Base-by-base conservation (phyloP, 2,113 vertebrate genomes). In the Edolisoma coerulescens region DNA sequence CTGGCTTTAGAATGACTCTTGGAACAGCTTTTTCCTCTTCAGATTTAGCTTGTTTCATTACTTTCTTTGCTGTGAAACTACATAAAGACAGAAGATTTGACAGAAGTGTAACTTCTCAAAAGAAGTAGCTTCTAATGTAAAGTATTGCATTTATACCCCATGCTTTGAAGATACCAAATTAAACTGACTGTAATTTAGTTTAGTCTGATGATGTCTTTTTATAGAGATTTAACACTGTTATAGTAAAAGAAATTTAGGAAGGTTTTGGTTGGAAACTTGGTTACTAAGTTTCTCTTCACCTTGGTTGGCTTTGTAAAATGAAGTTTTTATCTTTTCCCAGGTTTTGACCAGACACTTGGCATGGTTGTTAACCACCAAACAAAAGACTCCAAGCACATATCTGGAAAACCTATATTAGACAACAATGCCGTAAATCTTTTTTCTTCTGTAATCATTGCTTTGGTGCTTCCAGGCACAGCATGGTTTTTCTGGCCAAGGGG, bases 351-450 rank as follows among this genome's bases (percentile, higher is more conserved):
- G 59, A 98, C 87, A 89, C 98, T 97, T 19, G 98, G 98, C 69
- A 98, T 98, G 97, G 99, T 99, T 94, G 99, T 99, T 89, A 98
- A 94, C 69, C 98, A 98, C 73, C 97, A 98, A 84, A 98, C 98
- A 0, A 93, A 95, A 33, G 98, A 98, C 27, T 98, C 98, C 44
- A 98, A 93, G 91, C 84, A 98, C 76, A 98, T 99, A 95, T 98
- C 98, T 73, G 99, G 99, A 54, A 99, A 99, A 84, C 98, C 99
- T 23, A 99, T 99, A 93, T 94, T 99, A 50, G 99, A 99, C 96
- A 99, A 99, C 98, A 99, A 99, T 0, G 98, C 98, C 0, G 99
- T 99, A 28, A 99, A 99, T 95, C 99, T 99, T 30, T 99, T 99
- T 96, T 99, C 99, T 85, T 98, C 98, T 7, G 94, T 99, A 35